Percentiles rank a stretch among this genome's conserved stretches.
Evolutionary conservation across 2,797 vertebrate genomes (phyloP).

Genomic region (Eospalax fontanierii): DNA sequence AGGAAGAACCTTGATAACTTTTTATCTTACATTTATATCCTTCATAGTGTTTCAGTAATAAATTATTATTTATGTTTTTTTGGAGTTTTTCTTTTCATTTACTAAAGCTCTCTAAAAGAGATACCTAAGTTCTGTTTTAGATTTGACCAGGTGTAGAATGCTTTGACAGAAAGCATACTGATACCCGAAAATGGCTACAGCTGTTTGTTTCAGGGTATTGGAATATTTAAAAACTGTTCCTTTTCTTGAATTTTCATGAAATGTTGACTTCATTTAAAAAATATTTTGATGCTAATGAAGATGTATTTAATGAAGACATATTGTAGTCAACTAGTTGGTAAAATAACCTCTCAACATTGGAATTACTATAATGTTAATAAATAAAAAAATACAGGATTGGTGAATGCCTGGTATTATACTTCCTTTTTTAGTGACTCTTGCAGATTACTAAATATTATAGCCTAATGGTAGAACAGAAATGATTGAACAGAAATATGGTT

Average conservation of each 20-base stretch:
- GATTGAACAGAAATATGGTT: conserved; percentile 78
- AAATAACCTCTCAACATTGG: conserved; percentile 48
- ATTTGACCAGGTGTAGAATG: conserved; percentile 15
- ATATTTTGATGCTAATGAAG: conserved; percentile 57
- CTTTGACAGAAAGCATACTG: conserved; percentile 46
- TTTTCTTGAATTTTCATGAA: conserved; percentile 67
- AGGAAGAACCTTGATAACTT: neutral
- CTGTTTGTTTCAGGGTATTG: conserved; percentile 46
- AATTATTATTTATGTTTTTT: conserved; percentile 53
- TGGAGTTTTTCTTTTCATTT: neutral
- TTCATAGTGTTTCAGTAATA: neutral
- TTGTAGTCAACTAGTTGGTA: conserved; percentile 29
- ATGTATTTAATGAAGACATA: conserved; percentile 60
- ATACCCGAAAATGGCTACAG: neutral
- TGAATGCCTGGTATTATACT: conserved; percentile 71
- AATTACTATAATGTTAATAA: conserved; percentile 58
- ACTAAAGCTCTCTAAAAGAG: neutral
- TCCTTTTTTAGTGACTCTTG: conserved; percentile 48
- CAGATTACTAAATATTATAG: conserved; percentile 78
- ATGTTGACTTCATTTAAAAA: conserved; percentile 51
- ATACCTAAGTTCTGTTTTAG: neutral
- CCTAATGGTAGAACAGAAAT: conserved; percentile 82
- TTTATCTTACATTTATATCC: conserved; percentile 5
- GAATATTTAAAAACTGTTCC: conserved; percentile 32
- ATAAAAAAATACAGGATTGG: conserved; percentile 61